phyloP scores from a whole-genome alignment of 2,888 invertebrate species.

The Pecten maximus region DNA sequence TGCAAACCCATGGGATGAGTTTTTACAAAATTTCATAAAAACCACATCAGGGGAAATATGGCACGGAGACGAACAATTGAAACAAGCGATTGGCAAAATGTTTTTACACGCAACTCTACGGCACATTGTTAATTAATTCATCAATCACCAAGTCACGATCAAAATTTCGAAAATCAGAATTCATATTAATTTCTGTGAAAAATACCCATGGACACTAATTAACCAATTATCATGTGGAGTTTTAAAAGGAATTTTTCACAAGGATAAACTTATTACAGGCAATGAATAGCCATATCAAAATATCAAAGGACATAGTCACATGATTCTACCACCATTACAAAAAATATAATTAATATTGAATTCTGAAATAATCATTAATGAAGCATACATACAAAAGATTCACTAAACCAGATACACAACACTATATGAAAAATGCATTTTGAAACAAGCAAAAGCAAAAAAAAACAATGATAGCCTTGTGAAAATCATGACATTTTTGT shows the following conservation, averaged over 20 bases:
- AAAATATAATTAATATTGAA: neutral
- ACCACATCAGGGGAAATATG: neutral
- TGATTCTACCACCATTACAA: neutral
- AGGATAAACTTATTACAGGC: no score
- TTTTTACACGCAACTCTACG: neutral
- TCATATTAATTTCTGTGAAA: no score
- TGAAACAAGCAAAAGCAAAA: neutral
- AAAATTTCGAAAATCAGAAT: no score
- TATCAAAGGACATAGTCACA: neutral
- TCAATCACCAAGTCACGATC: neutral
- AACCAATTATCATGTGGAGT: no score
- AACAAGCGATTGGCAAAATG: neutral
- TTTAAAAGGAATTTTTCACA: no score
- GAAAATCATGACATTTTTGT: no score
- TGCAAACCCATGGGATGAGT: neutral
- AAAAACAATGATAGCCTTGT: neutral
- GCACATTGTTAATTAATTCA: neutral
- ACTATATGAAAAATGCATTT: neutral
- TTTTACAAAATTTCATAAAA: neutral
- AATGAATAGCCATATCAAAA: no score
- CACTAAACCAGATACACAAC: neutral
- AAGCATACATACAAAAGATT: neutral
- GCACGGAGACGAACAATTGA: neutral
- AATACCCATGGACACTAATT: no score
- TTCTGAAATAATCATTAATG: neutral